Percentiles rank a stretch among this genome's conserved stretches.
These are phyloP conservation scores for Acrocephalus scirpaceus DNA, from an alignment of 2,797 vertebrate genomes.

Conservation along the genomic window DNA sequence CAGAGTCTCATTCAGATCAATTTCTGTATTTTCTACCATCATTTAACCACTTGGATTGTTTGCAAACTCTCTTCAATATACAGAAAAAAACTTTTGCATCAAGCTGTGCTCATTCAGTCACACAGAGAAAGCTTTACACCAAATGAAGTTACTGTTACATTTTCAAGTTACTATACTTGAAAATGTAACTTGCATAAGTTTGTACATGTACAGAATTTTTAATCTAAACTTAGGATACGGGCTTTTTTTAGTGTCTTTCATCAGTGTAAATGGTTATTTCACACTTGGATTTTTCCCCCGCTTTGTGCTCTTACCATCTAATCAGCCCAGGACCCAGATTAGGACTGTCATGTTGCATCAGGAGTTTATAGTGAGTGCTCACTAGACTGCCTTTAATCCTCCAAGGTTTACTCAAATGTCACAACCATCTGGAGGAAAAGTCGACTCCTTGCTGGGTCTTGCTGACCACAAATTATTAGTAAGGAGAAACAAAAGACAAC, in stretches of 20 bases:
- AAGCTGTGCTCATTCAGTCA: conserved; percentile 73
- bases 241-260: conserved; percentile 4
- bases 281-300: neutral
- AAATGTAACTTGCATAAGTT: neutral
- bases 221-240: neutral
- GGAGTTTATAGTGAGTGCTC: conserved; percentile 71
- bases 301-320: conserved; percentile 57
- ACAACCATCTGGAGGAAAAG: conserved; percentile 79
- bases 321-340: conserved; percentile 74
- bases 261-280: conserved; percentile 1
- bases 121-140: conserved; percentile 37
- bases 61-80: conserved; percentile 73
- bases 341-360: conserved; percentile 80
- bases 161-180: neutral
- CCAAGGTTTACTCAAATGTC: conserved; percentile 81
- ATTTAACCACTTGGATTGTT: conserved; percentile 74
- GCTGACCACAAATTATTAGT: conserved; percentile 75
- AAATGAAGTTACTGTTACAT: neutral
- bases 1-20: conserved; percentile 47
- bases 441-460: conserved; percentile 73
- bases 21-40: conserved; percentile 61
- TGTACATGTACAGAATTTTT: neutral
- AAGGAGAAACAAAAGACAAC: neutral
- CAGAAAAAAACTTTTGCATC: conserved; percentile 59
- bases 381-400: conserved; percentile 79